These are phyloP conservation scores for Eupithecia tripunctaria DNA, from an alignment of 2,888 invertebrate genomes.

Conservation along the genomic window DNA sequence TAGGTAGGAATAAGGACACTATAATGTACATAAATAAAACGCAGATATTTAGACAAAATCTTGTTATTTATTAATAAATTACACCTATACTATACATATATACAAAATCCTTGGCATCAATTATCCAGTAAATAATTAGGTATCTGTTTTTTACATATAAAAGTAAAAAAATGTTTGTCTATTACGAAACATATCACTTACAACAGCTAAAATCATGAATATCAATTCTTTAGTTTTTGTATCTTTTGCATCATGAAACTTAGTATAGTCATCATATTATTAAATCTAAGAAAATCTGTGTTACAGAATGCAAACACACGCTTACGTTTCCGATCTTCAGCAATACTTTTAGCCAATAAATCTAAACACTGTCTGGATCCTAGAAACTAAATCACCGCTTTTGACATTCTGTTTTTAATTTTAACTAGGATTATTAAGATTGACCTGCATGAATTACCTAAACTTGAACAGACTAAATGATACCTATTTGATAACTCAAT, in stretches of 20 bases:
- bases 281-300: no score
- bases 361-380: no score
- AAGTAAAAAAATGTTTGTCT: background rate
- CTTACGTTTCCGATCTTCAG: no score
- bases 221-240: background rate
- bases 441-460: no score
- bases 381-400: no score
- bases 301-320: no score
- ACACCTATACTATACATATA: background rate
- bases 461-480: no score
- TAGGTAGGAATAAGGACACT: background rate
- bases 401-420: no score
- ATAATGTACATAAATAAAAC: background rate
- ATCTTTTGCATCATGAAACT: background rate
- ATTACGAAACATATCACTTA: background rate
- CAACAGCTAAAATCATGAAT: background rate
- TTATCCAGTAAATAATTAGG: background rate
- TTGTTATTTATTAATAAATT: background rate
- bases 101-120: slow-evolving; percentile 2
- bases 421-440: no score
- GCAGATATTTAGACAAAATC: background rate
- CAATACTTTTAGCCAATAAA: no score
- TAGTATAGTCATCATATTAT: background rate
- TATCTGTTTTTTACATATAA: background rate
- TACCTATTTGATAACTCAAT: no score